phyloP scores from a whole-genome alignment of 53 echinoderm and acorn worm genomes.

The Glandiceps talaboti region DNA sequence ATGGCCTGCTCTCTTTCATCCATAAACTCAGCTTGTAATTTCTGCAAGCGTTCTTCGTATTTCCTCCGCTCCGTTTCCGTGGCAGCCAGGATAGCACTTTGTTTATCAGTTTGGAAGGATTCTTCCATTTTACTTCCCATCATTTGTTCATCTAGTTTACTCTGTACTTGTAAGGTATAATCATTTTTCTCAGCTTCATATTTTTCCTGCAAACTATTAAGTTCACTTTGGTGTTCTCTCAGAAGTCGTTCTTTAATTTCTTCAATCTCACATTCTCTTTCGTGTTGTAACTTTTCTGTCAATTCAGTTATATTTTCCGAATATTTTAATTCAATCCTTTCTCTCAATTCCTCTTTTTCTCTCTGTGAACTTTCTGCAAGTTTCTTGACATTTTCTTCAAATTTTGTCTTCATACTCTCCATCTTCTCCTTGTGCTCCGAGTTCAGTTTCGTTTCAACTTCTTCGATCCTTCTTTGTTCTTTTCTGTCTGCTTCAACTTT shows the following conservation, averaged over 20 bases:
- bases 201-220: conserved; percentile 18
- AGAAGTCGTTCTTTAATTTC: conserved; percentile 31
- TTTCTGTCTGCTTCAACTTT: background rate
- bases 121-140: conserved; percentile 46
- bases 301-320: conserved; percentile 21
- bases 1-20: conserved; percentile 19
- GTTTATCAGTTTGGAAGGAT: conserved; percentile 42
- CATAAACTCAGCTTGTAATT: conserved; percentile 16
- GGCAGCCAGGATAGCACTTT: conserved; percentile 16
- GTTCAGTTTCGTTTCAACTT: conserved; percentile 31
- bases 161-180: background rate
- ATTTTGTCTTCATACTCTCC: conserved; percentile 39
- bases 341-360: background rate
- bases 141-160: background rate
- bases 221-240: conserved; percentile 26
- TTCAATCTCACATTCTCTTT: conserved; percentile 38
- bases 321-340: background rate
- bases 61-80: conserved; percentile 29
- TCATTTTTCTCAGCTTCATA: conserved; percentile 2
- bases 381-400: conserved; percentile 35
- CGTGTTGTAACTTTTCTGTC: conserved; percentile 11
- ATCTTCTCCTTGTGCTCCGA: background rate
- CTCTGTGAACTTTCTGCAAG: conserved; percentile 20
- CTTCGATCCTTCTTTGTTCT: background rate
- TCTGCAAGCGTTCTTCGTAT: conserved; percentile 18